These are phyloP conservation scores for Gonatopus flavifemur DNA, from an alignment of 1,140 invertebrate genomes.

Conservation along the genomic window DNA sequence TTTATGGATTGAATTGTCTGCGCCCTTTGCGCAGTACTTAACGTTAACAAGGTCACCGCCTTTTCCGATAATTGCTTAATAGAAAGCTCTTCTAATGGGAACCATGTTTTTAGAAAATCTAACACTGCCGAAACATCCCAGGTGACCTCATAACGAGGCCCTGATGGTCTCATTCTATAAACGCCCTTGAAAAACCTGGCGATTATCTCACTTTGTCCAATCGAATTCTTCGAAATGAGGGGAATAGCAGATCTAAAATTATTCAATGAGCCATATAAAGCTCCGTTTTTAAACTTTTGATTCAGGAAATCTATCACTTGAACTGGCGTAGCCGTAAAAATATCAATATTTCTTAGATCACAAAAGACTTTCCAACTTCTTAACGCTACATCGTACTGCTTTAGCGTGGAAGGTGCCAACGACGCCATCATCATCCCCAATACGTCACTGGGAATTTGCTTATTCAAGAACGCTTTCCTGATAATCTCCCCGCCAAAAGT, in stretches of 20 bases:
- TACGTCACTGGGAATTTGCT: neutral
- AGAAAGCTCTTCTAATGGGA: no score
- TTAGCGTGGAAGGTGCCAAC: no score
- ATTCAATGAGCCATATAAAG: neutral
- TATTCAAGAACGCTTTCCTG: neutral
- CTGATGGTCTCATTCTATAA: no score
- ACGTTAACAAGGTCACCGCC: no score
- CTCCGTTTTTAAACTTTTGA: neutral
- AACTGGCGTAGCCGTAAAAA: neutral
- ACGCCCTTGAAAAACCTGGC: neutral
- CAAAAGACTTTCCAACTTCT: neutral
- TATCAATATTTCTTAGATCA: neutral
- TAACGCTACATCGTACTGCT: neutral
- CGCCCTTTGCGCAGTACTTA: no score
- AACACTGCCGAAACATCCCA: neutral
- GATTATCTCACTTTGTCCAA: neutral
- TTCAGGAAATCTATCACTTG: neutral
- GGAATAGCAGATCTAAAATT: neutral
- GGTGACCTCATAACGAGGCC: no score
- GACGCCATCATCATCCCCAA: no score
- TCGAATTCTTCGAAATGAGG: neutral
- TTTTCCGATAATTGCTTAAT: no score
- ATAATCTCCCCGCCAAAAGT: neutral
- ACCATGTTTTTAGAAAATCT: neutral
- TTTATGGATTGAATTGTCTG: no score